Conservation (phyloP, 2,113 vertebrate genomes). For the Crotalus tigris region DNA sequence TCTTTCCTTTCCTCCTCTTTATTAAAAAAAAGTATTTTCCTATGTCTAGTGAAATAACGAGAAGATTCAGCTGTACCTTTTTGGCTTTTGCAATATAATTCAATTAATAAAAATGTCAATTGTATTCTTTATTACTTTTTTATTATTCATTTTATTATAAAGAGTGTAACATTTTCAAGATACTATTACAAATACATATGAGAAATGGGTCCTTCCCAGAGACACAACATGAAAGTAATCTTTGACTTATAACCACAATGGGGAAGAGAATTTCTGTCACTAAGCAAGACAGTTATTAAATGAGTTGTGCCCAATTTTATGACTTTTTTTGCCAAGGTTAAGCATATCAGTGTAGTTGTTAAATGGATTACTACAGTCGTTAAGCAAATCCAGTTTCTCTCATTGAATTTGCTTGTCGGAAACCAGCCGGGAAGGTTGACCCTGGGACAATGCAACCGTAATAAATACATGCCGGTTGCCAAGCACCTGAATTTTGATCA, state of each 20-base stretch:
- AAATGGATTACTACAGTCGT: neutral
- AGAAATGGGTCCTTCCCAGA: neutral
- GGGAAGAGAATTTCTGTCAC: too few species aligned
- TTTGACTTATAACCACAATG: too few species aligned
- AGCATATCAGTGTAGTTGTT: neutral
- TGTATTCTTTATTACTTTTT: neutral
- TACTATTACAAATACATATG: neutral
- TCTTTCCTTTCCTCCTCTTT: neutral
- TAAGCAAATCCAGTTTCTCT: neutral
- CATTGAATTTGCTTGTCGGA: neutral
- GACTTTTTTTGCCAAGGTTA: neutral
- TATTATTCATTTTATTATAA: neutral
- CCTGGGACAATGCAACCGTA: neutral
- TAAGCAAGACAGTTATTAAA: neutral
- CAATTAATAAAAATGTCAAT: neutral
- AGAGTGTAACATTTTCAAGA: neutral
- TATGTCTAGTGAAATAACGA: neutral
- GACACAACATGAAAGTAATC: neutral
- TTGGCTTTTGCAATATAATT: neutral
- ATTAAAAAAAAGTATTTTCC: neutral
- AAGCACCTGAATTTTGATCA: neutral
- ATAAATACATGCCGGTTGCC: neutral
- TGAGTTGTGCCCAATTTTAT: neutral
- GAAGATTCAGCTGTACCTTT: neutral
- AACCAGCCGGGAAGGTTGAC: neutral